A percentile compares a stretch with the other conserved stretches of the same genome.
Conservation (phyloP, 2,888 invertebrate species). For the Mycalesis mineus region DNA sequence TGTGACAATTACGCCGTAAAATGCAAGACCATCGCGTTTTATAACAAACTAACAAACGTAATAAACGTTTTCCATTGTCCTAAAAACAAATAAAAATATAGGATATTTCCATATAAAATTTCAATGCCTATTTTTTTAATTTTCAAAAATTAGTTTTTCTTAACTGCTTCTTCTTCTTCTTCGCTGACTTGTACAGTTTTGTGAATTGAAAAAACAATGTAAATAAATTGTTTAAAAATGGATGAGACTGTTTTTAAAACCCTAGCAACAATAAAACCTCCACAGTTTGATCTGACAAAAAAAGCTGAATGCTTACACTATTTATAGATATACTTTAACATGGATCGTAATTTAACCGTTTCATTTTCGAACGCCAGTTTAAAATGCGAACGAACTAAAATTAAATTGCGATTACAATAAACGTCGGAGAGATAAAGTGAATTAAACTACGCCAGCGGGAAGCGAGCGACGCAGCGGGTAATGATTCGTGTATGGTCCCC, state of each 20-base stretch:
- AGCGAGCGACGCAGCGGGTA: constrained; percentile 66
- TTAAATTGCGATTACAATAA: constrained; percentile 62
- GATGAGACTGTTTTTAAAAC: too few species aligned
- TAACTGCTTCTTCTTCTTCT: too few species aligned
- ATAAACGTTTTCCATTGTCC: too few species aligned
- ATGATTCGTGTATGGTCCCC: constrained; percentile 75
- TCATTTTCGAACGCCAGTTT: constrained; percentile 1
- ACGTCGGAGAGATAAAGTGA: constrained; percentile 66
- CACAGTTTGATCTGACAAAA: too few species aligned
- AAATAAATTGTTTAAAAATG: too few species aligned
- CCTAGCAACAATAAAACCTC: too few species aligned
- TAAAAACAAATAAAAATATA: too few species aligned
- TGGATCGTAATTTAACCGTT: background rate
- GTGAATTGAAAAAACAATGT: too few species aligned
- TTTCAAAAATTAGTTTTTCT: too few species aligned
- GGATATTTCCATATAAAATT: too few species aligned
- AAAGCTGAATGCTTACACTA: background rate
- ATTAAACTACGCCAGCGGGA: constrained; percentile 55
- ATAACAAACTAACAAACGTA: background rate
- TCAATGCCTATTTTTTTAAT: too few species aligned
- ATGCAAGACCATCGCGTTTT: constrained; percentile 19
- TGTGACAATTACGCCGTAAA: background rate
- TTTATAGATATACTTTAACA: background rate
- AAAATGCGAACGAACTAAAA: constrained; percentile 29
- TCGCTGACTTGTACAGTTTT: too few species aligned